Percentiles rank a stretch among this genome's conserved stretches.
phyloP scores from a whole-genome alignment of 2,888 invertebrate species.

The Pollenia amentaria region DNA sequence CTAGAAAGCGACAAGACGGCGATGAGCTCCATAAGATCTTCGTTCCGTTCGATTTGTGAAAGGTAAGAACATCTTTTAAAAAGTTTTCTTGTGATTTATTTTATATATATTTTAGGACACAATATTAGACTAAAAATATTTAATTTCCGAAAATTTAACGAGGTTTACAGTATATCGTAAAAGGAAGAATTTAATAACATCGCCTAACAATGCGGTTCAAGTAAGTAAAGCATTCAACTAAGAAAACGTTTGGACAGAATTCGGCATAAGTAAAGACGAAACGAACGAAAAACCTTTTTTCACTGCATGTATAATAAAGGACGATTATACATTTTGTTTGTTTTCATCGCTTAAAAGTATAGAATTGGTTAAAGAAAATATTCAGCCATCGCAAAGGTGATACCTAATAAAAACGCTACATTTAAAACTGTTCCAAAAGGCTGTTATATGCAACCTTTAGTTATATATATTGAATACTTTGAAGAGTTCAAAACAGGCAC shows the following conservation, averaged over 20 bases:
- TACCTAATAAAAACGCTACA: neutral
- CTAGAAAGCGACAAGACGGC: too few relatives aligned
- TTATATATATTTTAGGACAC: too few relatives aligned
- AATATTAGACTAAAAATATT: too few relatives aligned
- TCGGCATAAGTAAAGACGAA: slow-evolving; percentile 7
- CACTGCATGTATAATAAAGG: neutral
- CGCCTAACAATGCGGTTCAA: slow-evolving; percentile 21
- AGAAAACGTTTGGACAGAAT: slow-evolving; percentile 5
- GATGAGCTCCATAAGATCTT: too few relatives aligned
- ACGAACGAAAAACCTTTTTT: neutral
- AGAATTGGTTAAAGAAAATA: slow-evolving; percentile 16
- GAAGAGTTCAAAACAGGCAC: too few relatives aligned
- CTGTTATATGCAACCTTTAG: neutral
- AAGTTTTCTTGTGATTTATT: too few relatives aligned
- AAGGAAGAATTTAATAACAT: neutral
- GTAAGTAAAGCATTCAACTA: slow-evolving; percentile 4
- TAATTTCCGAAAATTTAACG: too few relatives aligned
- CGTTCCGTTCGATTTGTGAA: too few relatives aligned
- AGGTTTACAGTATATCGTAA: neutral
- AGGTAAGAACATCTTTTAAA: too few relatives aligned
- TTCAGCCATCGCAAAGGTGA: slow-evolving; percentile 9
- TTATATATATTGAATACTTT: slow-evolving; percentile 17
- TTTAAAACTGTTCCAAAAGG: slow-evolving; percentile 14
- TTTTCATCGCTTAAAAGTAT: slow-evolving; percentile 1
- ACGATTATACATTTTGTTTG: neutral